Base-by-base conservation (phyloP, 2,113 vertebrate species). In the Athene noctua region DNA sequence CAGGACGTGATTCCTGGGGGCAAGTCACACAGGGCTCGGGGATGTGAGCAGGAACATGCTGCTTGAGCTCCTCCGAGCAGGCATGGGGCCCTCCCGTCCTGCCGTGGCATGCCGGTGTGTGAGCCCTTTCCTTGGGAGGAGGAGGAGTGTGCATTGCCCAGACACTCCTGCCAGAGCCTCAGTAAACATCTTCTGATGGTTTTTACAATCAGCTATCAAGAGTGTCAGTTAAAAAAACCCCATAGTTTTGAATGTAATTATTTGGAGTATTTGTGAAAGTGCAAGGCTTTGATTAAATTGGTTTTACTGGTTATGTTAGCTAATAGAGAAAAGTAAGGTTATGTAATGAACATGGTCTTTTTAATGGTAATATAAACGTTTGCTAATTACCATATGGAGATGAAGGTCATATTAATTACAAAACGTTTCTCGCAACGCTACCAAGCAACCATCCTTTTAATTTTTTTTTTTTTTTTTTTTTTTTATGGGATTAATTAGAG, bases 371-470 rank as follows among this genome's bases (percentile, higher is more conserved):
- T 95, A 94, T 96, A 97, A 96, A 96, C 94, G 90, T 94, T 96
- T 95, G 94, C 96, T 96, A 97, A 97, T 97, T 97, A 97, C 95
- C 95, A 94, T 91, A 91, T 95, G 91, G 88, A 95, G 90, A 96
- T 91, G 93, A 97, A 96, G 93, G 93, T 97, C 95, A 92, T 94
- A 96, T 96, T 97, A 97, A 97, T 97, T 97, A 97, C 90, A 92
- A 93, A 96, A 90, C 0, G 1, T 52, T 88, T 95, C 95, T 95
- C 10, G 29, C 74, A 86, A 88, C 0, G 55, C 88, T 95, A 96
- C 95, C 88, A 90, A 94, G 92, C 86, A 96, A 94, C 93, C 89
- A 83, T 86, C 85, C 88, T 90, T 90, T 95, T 95, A 94, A 92
- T 86, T 80, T 72, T 85, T 95, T 47, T 47, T 46, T 86, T 80